phyloP scores from a whole-genome alignment of 2,113 vertebrate species.

The Bucco capensis region DNA sequence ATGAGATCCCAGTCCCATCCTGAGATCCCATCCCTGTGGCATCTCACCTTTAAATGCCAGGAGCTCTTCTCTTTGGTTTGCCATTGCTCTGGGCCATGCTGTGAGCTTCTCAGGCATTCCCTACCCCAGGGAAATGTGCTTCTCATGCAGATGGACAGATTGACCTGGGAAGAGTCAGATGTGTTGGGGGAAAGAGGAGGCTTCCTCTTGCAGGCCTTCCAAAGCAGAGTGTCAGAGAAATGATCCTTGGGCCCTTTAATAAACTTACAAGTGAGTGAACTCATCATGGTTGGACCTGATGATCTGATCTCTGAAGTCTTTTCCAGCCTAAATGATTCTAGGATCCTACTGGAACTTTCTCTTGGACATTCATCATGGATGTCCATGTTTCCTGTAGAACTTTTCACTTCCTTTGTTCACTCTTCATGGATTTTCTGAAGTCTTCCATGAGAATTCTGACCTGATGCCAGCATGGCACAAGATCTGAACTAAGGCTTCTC shows the following conservation, averaged over 20 bases:
- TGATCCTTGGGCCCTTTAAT: not conserved
- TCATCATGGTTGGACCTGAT: not conserved
- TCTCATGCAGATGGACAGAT: not conserved
- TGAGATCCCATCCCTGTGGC: not conserved
- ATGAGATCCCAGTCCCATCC: no score
- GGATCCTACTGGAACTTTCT: not conserved
- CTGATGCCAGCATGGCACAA: not conserved
- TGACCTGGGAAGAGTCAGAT: not conserved
- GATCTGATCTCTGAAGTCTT: no score
- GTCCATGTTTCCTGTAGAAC: not conserved
- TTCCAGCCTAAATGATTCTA: no score
- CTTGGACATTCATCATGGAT: not conserved
- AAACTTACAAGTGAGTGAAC: not conserved
- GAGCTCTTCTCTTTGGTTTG: not conserved
- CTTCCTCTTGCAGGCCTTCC: not conserved
- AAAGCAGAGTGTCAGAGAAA: not conserved
- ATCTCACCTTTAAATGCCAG: not conserved
- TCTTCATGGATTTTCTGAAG: not conserved
- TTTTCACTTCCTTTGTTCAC: not conserved
- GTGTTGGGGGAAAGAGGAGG: not conserved
- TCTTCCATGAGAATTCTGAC: not conserved
- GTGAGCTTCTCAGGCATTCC: not conserved
- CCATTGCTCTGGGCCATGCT: not conserved
- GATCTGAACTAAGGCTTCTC: not conserved
- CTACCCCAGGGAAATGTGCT: not conserved